These are phyloP conservation scores for Lepetodrilus schrolli DNA, from an alignment of 2,888 invertebrate species.

Conservation along the genomic window DNA sequence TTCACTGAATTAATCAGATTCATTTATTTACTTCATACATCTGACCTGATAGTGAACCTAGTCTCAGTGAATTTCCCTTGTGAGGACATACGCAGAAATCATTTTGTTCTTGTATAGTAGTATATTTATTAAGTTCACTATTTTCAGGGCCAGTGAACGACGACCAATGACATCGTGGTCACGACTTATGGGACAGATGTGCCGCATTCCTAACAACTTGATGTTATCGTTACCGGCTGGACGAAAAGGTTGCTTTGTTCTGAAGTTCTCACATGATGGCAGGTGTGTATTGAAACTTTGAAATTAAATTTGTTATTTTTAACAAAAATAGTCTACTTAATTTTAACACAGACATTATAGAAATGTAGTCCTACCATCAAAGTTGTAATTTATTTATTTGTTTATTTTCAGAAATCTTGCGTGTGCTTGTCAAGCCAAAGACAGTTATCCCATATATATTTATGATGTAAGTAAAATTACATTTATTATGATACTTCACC, in stretches of 20 bases:
- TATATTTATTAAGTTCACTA: no score
- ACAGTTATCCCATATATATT: constrained; percentile 77
- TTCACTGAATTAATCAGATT: no score
- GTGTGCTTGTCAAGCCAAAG: constrained; percentile 77
- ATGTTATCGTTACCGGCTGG: constrained; percentile 66
- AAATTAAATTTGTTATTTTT: neutral
- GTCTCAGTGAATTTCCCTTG: no score
- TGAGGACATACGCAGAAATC: no score
- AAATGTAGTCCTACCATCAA: neutral
- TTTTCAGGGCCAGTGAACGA: constrained; percentile 43
- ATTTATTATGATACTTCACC: no score
- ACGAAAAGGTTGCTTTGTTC: constrained; percentile 71
- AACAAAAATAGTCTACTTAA: neutral
- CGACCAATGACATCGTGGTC: constrained; percentile 75
- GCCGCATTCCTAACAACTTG: constrained; percentile 79
- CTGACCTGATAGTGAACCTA: no score
- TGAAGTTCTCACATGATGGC: constrained; percentile 75
- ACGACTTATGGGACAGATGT: constrained; percentile 79
- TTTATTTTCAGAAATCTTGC: constrained; percentile 75
- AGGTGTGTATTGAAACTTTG: constrained; percentile 52
- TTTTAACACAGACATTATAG: neutral
- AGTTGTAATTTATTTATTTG: neutral
- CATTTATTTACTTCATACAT: no score
- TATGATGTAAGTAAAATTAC: constrained; percentile 77
- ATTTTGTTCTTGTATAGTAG: no score